Percentiles rank a stretch among this genome's conserved stretches.
phyloP scores from a whole-genome alignment of 2,888 invertebrate species.

The Cremastinae sp. region DNA sequence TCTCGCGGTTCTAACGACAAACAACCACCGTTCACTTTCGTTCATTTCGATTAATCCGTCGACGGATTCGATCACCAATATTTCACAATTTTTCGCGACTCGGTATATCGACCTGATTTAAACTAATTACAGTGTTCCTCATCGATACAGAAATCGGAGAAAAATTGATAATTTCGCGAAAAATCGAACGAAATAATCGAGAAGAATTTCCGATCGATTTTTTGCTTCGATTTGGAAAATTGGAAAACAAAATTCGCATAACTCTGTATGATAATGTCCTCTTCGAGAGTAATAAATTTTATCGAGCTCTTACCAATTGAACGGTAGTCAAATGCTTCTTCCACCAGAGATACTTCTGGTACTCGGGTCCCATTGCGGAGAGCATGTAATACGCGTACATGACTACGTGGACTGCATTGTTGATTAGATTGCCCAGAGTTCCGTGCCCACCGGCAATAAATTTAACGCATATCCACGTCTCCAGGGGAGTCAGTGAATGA shows the following conservation, averaged over 20 bases:
- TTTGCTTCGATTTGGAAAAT: no score
- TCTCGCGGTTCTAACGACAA: constrained; percentile 20
- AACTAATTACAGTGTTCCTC: background rate
- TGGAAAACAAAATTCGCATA: no score
- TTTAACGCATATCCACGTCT: constrained; percentile 89
- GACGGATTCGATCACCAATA: constrained; percentile 4
- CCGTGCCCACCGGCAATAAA: constrained; percentile 93
- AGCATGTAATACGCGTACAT: constrained; percentile 95
- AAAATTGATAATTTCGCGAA: no score
- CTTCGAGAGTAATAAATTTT: background rate
- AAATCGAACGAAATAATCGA: no score
- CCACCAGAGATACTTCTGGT: constrained; percentile 94
- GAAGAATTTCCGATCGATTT: no score
- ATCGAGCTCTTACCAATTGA: constrained; percentile 88
- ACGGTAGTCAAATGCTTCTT: constrained; percentile 92
- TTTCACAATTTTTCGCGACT: constrained; percentile 58
- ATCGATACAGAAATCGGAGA: constrained; percentile 4
- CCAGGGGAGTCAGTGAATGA: constrained; percentile 89
- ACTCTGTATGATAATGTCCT: background rate
- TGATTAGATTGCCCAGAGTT: constrained; percentile 92
- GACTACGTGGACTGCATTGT: constrained; percentile 91
- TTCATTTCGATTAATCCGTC: constrained; percentile 54
- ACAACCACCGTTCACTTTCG: constrained; percentile 62
- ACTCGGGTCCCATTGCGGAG: constrained; percentile 92
- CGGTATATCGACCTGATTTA: constrained; percentile 14